Conservation (phyloP, 1,140 invertebrate species). For the Lamellibrachia luymesi region DNA sequence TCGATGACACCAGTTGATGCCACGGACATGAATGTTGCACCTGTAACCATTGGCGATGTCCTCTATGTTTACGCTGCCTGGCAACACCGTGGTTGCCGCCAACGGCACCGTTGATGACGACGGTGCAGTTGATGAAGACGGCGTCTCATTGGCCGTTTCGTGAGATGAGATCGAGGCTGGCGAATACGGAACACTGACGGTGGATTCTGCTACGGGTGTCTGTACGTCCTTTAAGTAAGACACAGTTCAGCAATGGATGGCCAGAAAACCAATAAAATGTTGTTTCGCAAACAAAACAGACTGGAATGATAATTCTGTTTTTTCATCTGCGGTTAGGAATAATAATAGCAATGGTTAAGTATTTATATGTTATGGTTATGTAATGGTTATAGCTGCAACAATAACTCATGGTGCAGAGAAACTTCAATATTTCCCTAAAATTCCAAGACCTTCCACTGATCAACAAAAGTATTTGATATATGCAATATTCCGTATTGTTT, state of each 20-base stretch:
- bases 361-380: neutral
- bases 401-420: neutral
- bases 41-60: constrained; percentile 54
- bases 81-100: neutral
- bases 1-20: neutral
- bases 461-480: too few relatives aligned
- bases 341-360: neutral
- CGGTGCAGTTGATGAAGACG: constrained; percentile 43
- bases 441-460: too few relatives aligned
- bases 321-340: neutral
- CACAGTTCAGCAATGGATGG: neutral
- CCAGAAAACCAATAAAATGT: neutral
- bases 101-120: neutral
- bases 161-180: constrained; percentile 40
- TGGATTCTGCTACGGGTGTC: constrained; percentile 2
- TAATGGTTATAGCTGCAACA: neutral
- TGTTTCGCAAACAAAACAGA: neutral
- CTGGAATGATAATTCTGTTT: neutral
- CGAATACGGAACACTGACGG: constrained; percentile 31
- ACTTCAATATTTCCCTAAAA: too few relatives aligned
- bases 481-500: too few relatives aligned
- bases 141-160: constrained; percentile 41
- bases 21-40: constrained; percentile 28
- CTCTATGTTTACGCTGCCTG: neutral
- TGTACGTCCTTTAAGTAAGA: neutral